Conservation (phyloP, 2,888 invertebrate genomes). For the Eugnorisma glareosa region DNA sequence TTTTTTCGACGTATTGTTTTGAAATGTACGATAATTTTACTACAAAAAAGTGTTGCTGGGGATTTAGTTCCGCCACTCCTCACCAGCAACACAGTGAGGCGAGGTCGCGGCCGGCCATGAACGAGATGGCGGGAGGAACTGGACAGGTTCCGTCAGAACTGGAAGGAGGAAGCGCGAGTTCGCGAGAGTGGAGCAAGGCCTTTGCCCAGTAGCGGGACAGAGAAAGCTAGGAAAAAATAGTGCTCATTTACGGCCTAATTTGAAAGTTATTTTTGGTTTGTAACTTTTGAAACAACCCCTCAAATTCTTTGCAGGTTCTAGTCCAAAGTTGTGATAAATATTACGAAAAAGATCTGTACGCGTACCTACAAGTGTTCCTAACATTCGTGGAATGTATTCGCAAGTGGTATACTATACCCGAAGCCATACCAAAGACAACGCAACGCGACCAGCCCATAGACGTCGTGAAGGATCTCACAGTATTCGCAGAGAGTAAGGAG, state of each 20-base stretch:
- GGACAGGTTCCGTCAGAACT: background rate
- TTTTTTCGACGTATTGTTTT: background rate
- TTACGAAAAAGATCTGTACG: conserved; percentile 90
- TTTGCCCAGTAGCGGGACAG: background rate
- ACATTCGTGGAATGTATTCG: conserved; percentile 92
- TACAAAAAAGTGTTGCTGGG: background rate
- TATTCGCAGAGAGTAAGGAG: conserved; percentile 80
- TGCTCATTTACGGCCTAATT: background rate
- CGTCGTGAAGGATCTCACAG: conserved; percentile 80
- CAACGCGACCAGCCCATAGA: conserved; percentile 63
- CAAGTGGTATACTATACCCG: conserved; percentile 85
- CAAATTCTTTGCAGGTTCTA: conserved; percentile 85
- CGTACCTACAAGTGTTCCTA: conserved; percentile 93
- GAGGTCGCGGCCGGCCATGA: too few relatives aligned
- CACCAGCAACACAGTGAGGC: too few relatives aligned
- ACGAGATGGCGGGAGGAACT: background rate
- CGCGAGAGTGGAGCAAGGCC: background rate
- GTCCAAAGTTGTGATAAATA: conserved; percentile 91
- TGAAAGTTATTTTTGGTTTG: background rate
- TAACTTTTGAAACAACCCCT: background rate
- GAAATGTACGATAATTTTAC: background rate
- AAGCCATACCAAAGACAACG: conserved; percentile 19
- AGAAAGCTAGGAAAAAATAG: background rate
- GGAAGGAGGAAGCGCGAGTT: too few relatives aligned
- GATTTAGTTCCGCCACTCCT: background rate